Evolutionary conservation across 2,888 invertebrate species (phyloP), one percentile per base, ranked within the genome.

Genomic region (Sminthurinus aureus): DNA sequence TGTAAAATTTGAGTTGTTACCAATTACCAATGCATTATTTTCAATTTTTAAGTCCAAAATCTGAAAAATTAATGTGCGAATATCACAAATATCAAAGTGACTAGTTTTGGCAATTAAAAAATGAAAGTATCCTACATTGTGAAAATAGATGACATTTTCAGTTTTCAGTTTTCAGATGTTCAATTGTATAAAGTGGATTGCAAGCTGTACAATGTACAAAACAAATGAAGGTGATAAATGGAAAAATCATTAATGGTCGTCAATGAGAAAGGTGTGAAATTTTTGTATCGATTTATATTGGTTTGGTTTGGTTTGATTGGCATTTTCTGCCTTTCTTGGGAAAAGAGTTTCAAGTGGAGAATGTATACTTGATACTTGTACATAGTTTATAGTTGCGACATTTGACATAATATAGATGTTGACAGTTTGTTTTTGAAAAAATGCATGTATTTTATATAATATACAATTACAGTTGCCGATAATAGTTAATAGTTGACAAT

Each of bases 201-300:
- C 79, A 79, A 69, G 79, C 79, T 79, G 79, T n/a, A 38, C 67
- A 38, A 11, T 64, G 8, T 67, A 22, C 67, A 67, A 4, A 64
- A n/a, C 1, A 1, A 64, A 64, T 64, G 3, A 22, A 22, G 11
- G 50, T 82, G 82, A 82, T 82, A 76, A 82, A 82, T 82, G 76
- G 76, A 75, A 51, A 82, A 82, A 82, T 82, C 67, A 82, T 82
- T 76, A 81, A 81, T 82, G 82, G 76, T 76, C 76, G 26, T 75
- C 50, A 67, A 67, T 38, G 64, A 15, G 26, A 76, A 75, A 82
- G 82, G 82, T 82, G 82, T 82, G 82, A 82, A 82, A 67, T 76
- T 69, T 79, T 20, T 51, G 52, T 67, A 79, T 79, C 38, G 38
- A 38, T 38, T 38, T 38, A 67, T 26, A 79, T 67, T 69, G 69